These are phyloP conservation scores for Fragum whitleyi DNA, from an alignment of 2,888 invertebrate species.

Conservation along the genomic window DNA sequence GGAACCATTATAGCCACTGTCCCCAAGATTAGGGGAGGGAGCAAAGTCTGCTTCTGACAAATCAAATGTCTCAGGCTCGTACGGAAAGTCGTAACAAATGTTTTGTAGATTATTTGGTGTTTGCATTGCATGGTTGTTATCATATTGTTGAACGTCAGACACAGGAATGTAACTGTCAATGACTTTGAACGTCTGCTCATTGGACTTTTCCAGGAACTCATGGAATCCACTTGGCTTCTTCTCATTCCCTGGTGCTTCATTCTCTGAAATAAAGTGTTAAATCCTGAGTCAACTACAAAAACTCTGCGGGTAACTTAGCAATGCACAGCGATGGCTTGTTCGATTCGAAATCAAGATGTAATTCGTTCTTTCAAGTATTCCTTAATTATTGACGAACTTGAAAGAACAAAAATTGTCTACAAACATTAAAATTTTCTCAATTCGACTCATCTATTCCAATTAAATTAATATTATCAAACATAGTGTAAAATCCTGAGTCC, in stretches of 20 bases:
- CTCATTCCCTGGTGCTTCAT: conserved; percentile 72
- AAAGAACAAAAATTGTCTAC: too few species aligned
- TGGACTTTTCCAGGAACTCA: conserved; percentile 68
- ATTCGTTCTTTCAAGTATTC: too few species aligned
- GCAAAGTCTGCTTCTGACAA: conserved; percentile 79
- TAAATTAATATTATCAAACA: too few species aligned
- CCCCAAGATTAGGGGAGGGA: conserved; percentile 58
- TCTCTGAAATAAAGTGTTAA: conserved; percentile 50
- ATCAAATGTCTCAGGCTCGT: conserved; percentile 74
- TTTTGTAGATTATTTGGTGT: conserved; percentile 23
- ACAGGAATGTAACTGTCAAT: conserved; percentile 38
- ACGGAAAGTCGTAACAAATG: conserved; percentile 70
- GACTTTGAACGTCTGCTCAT: conserved; percentile 68
- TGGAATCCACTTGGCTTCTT: conserved; percentile 72
- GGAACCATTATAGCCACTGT: conserved; percentile 48
- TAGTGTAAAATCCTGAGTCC: too few species aligned
- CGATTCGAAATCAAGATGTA: too few species aligned
- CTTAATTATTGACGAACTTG: too few species aligned
- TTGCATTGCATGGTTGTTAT: not conserved
- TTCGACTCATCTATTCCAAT: too few species aligned
- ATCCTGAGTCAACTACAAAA: too few species aligned
- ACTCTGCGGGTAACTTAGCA: too few species aligned
- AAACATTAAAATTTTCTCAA: too few species aligned
- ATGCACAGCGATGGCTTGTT: too few species aligned
- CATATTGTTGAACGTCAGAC: not conserved